Evolutionary conservation across 2,797 vertebrate species (phyloP).

Genomic region (Aplochiton taeniatus): DNA sequence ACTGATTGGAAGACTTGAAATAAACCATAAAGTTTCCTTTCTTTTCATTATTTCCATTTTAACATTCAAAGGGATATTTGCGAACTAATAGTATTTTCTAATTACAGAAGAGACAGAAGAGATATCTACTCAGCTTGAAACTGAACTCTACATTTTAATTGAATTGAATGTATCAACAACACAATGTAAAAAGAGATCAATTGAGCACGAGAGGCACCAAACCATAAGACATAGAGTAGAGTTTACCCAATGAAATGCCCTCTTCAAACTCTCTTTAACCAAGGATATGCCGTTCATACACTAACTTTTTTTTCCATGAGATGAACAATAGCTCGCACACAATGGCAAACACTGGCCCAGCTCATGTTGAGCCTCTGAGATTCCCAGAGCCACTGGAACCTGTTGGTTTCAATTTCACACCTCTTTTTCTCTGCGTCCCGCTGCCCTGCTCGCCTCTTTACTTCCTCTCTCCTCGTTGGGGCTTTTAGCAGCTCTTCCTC

Average conservation of each 20-base stretch:
- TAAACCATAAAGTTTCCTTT: conserved; percentile 50
- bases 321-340: conserved; percentile 45
- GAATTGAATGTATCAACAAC: no score
- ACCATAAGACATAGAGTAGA: no score
- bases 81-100: background rate
- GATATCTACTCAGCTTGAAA: no score
- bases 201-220: no score
- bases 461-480: conserved; percentile 21
- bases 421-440: conserved; percentile 17
- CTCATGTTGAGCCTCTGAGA: conserved; percentile 45
- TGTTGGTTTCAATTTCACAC: conserved; percentile 75
- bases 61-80: conserved; percentile 59
- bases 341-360: conserved; percentile 45
- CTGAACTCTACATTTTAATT: no score
- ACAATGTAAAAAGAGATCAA: no score
- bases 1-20: conserved; percentile 51
- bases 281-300: background rate
- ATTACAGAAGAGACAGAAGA: background rate
- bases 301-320: conserved; percentile 30
- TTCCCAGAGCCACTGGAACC: conserved; percentile 61
- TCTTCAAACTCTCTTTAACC: background rate
- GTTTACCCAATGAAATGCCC: background rate
- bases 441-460: background rate
- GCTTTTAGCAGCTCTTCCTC: conserved; percentile 43
- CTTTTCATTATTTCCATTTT: conserved; percentile 62